Percentiles rank a stretch among this genome's conserved stretches.
Conservation (phyloP, 2,797 vertebrate species). For the Rhincodon typus region DNA sequence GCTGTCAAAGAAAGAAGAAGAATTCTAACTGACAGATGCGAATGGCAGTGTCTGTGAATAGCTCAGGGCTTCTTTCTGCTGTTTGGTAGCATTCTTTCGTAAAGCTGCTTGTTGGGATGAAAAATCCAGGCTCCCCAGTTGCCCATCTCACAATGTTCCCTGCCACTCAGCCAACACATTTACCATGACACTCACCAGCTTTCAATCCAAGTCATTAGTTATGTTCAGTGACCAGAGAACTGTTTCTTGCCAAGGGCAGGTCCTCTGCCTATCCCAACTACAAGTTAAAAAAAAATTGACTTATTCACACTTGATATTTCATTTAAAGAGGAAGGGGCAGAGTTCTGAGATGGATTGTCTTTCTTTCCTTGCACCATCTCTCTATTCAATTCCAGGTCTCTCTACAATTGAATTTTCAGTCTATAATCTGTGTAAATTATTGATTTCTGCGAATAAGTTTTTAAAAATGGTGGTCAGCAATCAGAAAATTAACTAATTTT, state of each 20-base stretch:
- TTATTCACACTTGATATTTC: not conserved
- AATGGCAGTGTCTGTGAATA: slow-evolving; percentile 75
- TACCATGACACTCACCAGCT: slow-evolving; percentile 51
- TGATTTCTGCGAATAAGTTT: not conserved
- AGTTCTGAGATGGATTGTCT: not conserved
- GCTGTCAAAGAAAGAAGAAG: slow-evolving; percentile 72
- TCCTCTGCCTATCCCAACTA: slow-evolving; percentile 48
- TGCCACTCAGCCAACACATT: slow-evolving; percentile 57
- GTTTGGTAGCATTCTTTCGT: slow-evolving; percentile 72
- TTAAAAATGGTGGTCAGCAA: not conserved
- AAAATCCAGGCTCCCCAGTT: slow-evolving; percentile 69
- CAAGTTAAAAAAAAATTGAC: slow-evolving; percentile 46
- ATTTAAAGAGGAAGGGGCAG: not conserved
- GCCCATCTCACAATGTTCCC: slow-evolving; percentile 63
- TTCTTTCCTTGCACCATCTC: not conserved
- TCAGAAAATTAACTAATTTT: not conserved
- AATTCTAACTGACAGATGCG: slow-evolving; percentile 73
- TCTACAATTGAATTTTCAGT: not conserved
- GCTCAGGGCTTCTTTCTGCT: slow-evolving; percentile 72
- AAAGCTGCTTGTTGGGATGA: slow-evolving; percentile 69
- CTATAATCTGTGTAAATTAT: not conserved
- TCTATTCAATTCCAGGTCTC: not conserved
- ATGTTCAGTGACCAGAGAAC: slow-evolving; percentile 63
- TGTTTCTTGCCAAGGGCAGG: slow-evolving; percentile 49
- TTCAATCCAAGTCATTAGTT: slow-evolving; percentile 54